Conservation (phyloP, 2,888 invertebrate species). For the Idaea biselata region DNA sequence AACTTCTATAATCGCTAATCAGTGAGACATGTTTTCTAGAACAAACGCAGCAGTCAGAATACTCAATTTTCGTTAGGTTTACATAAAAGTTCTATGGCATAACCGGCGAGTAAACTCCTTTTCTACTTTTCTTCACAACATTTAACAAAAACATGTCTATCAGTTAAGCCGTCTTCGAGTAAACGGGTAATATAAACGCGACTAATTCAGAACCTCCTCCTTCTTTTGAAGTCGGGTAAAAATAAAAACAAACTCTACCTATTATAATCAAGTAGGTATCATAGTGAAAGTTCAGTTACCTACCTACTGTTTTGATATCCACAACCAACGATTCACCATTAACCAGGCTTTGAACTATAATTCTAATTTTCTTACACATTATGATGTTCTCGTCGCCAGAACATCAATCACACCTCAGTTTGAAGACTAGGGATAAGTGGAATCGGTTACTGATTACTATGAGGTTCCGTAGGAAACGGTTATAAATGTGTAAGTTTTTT, state of each 20-base stretch:
- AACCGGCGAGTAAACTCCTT: no score
- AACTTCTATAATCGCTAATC: no score
- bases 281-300: constrained; percentile 1
- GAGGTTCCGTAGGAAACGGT: constrained; percentile 23
- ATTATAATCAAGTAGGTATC: constrained; percentile 35
- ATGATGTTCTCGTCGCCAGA: constrained; percentile 45
- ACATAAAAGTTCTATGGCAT: no score
- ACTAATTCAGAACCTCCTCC: no score
- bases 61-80: no score
- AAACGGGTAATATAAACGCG: no score
- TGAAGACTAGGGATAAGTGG: constrained; percentile 28
- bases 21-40: no score
- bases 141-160: no score
- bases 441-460: constrained; percentile 25
- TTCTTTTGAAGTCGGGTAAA: not conserved
- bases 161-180: no score
- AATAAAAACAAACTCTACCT: constrained; percentile 22
- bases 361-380: constrained; percentile 56
- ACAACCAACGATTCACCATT: constrained; percentile 23
- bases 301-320: constrained; percentile 14
- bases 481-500: constrained; percentile 13
- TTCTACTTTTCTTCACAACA: no score
- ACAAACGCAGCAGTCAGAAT: no score
- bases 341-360: constrained; percentile 31
- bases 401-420: constrained; percentile 54